These are phyloP conservation scores for Pampusana beccarii DNA, from an alignment of 2,113 vertebrate genomes.

Conservation along the genomic window DNA sequence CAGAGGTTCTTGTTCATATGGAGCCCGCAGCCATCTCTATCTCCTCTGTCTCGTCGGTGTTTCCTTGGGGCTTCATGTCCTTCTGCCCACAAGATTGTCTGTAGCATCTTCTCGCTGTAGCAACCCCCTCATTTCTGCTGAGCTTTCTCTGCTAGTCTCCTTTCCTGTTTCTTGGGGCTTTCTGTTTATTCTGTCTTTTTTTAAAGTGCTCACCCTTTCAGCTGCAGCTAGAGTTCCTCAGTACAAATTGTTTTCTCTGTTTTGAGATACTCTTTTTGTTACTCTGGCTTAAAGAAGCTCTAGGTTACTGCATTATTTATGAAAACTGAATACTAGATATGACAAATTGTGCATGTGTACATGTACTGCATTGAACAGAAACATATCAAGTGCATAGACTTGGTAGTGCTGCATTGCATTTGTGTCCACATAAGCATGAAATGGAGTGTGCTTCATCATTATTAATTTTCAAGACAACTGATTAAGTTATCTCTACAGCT, in stretches of 20 bases:
- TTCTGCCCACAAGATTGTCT: background rate
- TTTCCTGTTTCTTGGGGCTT: background rate
- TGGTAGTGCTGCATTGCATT: background rate
- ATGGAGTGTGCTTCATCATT: background rate
- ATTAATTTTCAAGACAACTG: background rate
- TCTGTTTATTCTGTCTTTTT: background rate
- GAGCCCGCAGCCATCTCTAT: background rate
- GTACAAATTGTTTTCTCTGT: background rate
- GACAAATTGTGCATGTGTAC: background rate
- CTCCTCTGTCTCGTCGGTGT: background rate
- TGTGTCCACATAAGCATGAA: background rate
- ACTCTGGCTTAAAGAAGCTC: background rate
- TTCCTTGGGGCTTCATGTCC: background rate
- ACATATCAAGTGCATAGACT: background rate
- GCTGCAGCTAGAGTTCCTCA: background rate
- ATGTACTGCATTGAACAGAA: background rate
- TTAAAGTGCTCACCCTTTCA: background rate
- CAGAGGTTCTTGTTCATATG: background rate
- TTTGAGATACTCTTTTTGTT: background rate
- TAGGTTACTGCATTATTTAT: background rate
- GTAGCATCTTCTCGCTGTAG: background rate
- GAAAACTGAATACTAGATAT: background rate
- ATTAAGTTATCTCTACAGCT: conserved; percentile 7
- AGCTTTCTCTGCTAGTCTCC: background rate
- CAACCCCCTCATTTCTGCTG: background rate